Conservation (phyloP, 2,797 vertebrate species). For the Diplodus sargus region DNA sequence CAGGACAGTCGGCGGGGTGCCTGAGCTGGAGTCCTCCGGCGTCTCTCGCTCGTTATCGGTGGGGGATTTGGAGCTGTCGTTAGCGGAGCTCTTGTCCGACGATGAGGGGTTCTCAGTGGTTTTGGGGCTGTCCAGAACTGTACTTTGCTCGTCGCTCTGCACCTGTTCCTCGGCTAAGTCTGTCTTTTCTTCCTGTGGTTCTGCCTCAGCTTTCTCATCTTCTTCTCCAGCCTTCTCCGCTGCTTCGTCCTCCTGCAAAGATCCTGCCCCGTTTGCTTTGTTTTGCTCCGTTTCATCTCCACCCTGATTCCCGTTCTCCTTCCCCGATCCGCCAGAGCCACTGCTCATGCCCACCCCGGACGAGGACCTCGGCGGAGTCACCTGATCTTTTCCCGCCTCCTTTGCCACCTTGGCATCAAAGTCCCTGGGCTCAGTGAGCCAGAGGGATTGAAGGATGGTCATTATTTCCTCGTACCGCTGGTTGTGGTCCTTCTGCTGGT, state of each 20-base stretch:
- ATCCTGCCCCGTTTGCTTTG: constrained; percentile 46
- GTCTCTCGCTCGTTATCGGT: constrained; percentile 73
- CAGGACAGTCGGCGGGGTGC: constrained; percentile 46
- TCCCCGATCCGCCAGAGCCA: constrained; percentile 87
- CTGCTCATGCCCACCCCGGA: constrained; percentile 91
- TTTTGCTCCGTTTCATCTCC: constrained; percentile 43
- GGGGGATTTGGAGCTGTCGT: constrained; percentile 73
- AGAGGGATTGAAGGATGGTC: constrained; percentile 87
- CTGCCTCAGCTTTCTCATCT: constrained; percentile 8
- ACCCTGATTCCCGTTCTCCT: constrained; percentile 69
- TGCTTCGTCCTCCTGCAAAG: constrained; percentile 48
- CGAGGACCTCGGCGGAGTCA: constrained; percentile 86
- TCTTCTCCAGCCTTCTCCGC: constrained; percentile 26
- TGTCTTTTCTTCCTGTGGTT: constrained; percentile 40
- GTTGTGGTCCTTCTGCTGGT: constrained; percentile 57
- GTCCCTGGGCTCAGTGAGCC: constrained; percentile 78
- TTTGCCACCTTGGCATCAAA: constrained; percentile 43
- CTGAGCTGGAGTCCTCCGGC: constrained; percentile 61
- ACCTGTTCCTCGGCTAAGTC: constrained; percentile 42
- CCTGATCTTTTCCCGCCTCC: constrained; percentile 54
- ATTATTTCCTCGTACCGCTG: constrained; percentile 83
- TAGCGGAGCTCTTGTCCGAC: constrained; percentile 69
- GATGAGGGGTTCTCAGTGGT: constrained; percentile 56
- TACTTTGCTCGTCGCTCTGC: constrained; percentile 48
- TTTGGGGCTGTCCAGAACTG: constrained; percentile 63